Base-by-base conservation (phyloP, 1,140 invertebrate genomes). In the Schlechtendalia chinensis region DNA sequence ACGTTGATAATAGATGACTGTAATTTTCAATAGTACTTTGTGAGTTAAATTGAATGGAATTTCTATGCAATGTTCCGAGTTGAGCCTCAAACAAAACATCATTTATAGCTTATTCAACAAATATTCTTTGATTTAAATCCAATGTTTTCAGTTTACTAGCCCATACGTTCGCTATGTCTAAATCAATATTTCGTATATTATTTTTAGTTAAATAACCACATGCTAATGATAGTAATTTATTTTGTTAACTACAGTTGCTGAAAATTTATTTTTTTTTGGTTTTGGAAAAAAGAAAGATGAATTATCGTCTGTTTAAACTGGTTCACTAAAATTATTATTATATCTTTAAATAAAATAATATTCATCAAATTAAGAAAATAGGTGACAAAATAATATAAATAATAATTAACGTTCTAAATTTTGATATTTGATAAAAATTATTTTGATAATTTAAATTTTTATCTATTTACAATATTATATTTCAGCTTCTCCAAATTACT, bases 71-170 rank as follows among this genome's bases (percentile, higher is more conserved):
- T 19, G 83, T 83, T 11, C 83, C 83, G 80, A 85, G 80, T 69
- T 83, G 84, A 24, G 16, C 84, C 71, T 84, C 83, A 72, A 83
- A 83, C 67, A 84, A 54, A 81, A 85, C 83, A 19, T 85, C 82
- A 72, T 83, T 83, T n/a, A 85, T 84, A 59, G 84, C 84, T 59
- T 84, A 84, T 56, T 84, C 85, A 24, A 84, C 84, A 82, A 83
- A 84, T 19, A 85, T 81, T 74, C 84, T 83, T 53, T 85, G 84
- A 24, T 82, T 79, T 17, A 81, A 58, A 39, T 82, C 80, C 83
- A 84, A 83, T 82, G 84, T 84, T 61, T 71, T 75, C 19, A 84
- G 82, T 80, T 85, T 82, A 29, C 81, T 69, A 50, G 83, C 83
- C 84, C 83, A 84, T 69, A 81, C 82, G 32, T 32, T 32, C 47